Percentiles rank a stretch among this genome's conserved stretches.
These are phyloP conservation scores for Cranoglanis bouderius DNA, from an alignment of 2,113 vertebrate species.

Conservation along the genomic window DNA sequence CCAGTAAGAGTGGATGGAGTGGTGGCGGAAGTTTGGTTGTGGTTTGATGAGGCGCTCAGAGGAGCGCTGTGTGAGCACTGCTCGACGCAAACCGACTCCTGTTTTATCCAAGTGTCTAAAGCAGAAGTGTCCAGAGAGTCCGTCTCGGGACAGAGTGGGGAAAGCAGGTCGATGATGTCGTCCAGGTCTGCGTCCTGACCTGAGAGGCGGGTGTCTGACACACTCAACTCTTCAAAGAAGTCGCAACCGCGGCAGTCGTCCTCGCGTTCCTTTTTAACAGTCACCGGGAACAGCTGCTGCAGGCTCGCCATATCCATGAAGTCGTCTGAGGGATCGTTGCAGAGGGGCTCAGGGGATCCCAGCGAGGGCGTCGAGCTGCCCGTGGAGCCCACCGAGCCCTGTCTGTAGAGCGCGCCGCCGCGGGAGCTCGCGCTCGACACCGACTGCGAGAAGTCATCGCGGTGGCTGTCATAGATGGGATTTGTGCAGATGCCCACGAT, in stretches of 20 bases:
- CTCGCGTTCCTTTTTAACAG: constrained; percentile 78
- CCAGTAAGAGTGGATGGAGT: background rate
- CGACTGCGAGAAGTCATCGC: constrained; percentile 54
- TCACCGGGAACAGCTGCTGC: constrained; percentile 62
- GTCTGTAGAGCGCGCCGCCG: constrained; percentile 65
- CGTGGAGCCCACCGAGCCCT: constrained; percentile 59
- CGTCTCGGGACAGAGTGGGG: constrained; percentile 61
- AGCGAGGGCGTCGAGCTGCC: constrained; percentile 44
- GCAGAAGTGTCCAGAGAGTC: constrained; percentile 29
- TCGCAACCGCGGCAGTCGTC: constrained; percentile 76
- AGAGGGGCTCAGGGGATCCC: constrained; percentile 64
- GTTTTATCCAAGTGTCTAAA: constrained; percentile 64
- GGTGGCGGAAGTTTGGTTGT: constrained; percentile 21
- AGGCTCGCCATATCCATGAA: constrained; percentile 24
- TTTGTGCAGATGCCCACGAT: constrained; percentile 90
- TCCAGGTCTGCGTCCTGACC: constrained; percentile 61
- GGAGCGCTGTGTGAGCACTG: constrained; percentile 59
- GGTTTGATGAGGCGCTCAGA: constrained; percentile 6
- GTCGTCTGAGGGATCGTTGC: constrained; percentile 65
- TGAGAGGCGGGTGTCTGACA: background rate
- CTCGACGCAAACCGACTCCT: constrained; percentile 67
- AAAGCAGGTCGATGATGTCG: constrained; percentile 67
- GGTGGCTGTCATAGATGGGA: constrained; percentile 68
- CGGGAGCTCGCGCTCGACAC: constrained; percentile 49
- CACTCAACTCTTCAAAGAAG: constrained; percentile 44